A percentile compares a stretch with the other conserved stretches of the same genome.
Evolutionary conservation across 2,888 invertebrate genomes (phyloP).

Genomic region (Euspilapteryx auroguttella): DNA sequence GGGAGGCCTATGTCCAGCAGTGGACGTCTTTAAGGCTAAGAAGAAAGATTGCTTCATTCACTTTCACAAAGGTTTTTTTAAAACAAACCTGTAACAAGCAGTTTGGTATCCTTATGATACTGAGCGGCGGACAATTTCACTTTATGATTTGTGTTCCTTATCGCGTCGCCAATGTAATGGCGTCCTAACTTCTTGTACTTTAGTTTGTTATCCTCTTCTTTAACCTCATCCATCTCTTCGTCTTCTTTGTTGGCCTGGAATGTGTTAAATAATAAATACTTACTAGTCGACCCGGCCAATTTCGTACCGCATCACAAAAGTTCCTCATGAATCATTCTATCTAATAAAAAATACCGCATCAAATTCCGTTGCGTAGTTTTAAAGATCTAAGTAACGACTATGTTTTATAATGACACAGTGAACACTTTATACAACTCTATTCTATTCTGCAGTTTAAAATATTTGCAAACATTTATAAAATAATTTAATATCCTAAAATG

Average conservation of each 20-base stretch:
- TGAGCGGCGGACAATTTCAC: constrained; percentile 77
- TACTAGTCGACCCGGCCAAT: not conserved
- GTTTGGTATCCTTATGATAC: constrained; percentile 77
- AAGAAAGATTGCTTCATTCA: too few species aligned
- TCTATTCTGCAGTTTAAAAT: not conserved
- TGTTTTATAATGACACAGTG: not conserved
- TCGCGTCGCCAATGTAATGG: constrained; percentile 75
- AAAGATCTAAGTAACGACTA: not conserved
- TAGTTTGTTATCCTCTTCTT: constrained; percentile 33
- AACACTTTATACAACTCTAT: not conserved
- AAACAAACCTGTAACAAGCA: constrained; percentile 77
- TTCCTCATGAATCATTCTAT: not conserved
- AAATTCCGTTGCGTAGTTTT: not conserved
- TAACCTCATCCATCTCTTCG: constrained; percentile 35
- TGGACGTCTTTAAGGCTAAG: too few species aligned
- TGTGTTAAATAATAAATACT: not conserved
- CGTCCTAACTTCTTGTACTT: constrained; percentile 70
- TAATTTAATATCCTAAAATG: too few species aligned
- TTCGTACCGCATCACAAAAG: not conserved
- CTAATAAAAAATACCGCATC: not conserved
- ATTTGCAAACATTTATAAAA: too few species aligned
- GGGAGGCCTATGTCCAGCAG: too few species aligned
- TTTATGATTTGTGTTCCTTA: constrained; percentile 63
- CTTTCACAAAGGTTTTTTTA: too few species aligned
- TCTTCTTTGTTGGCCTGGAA: constrained; percentile 19